These are phyloP conservation scores for Callitettix versicolor DNA, from an alignment of 1,140 invertebrate species.

Conservation along the genomic window DNA sequence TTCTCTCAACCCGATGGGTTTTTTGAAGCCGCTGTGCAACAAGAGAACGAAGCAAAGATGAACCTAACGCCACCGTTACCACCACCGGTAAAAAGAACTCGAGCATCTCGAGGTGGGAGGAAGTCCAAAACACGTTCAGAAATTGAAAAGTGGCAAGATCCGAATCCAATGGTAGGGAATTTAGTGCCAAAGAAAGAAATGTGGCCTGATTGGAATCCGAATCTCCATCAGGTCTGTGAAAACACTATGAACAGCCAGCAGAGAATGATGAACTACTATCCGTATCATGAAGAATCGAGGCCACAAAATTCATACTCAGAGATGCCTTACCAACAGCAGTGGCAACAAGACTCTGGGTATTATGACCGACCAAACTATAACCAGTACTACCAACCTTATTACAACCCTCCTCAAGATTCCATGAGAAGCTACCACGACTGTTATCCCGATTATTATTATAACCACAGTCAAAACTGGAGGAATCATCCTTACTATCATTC, in stretches of 20 bases:
- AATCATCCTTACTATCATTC: slow-evolving; percentile 11
- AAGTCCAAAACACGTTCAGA: not conserved
- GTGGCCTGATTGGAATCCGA: slow-evolving; percentile 10
- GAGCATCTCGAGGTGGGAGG: not conserved
- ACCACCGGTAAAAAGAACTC: not conserved
- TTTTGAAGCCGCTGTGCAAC: slow-evolving; percentile 24
- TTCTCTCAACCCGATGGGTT: slow-evolving; percentile 47
- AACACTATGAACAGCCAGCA: slow-evolving; percentile 1
- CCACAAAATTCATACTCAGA: slow-evolving; percentile 11
- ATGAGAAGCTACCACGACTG: slow-evolving; percentile 12
- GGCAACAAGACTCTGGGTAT: slow-evolving; percentile 19
- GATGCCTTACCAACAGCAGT: slow-evolving; percentile 17
- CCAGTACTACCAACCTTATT: slow-evolving; percentile 11
- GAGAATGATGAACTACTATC: not conserved
- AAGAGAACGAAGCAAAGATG: slow-evolving; percentile 18
- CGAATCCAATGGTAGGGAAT: slow-evolving; percentile 3
- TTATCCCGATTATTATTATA: slow-evolving; percentile 5
- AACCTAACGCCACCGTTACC: slow-evolving; percentile 14
- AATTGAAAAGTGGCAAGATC: slow-evolving; percentile 6
- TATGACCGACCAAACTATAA: slow-evolving; percentile 18
- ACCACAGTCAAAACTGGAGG: not conserved
- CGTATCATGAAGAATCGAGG: slow-evolving; percentile 7
- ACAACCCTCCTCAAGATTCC: slow-evolving; percentile 9
- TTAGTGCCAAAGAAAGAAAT: slow-evolving; percentile 7
- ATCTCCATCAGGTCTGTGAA: slow-evolving; percentile 8